Conservation (phyloP, 2,888 invertebrate species). For the Ormyrus labotus region DNA sequence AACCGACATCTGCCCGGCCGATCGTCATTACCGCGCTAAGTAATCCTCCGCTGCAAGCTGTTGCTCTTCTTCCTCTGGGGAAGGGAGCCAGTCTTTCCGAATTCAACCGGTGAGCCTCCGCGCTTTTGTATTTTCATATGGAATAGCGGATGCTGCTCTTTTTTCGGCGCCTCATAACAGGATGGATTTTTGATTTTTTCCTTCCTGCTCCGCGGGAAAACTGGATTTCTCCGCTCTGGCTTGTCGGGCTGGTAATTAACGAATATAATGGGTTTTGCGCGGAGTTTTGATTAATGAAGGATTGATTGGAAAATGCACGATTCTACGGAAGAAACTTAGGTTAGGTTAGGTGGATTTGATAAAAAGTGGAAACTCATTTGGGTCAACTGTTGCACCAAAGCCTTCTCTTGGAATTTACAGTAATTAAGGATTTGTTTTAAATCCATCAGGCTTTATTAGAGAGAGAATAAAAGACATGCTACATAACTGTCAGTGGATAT, state of each 20-base stretch:
- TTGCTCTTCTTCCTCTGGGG: conserved; percentile 21
- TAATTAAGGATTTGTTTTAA: too few relatives aligned
- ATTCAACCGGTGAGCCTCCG: conserved; percentile 21
- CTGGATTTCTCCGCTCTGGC: conserved; percentile 7
- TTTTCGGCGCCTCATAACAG: neutral
- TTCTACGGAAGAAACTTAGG: too few relatives aligned
- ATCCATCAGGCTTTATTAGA: too few relatives aligned
- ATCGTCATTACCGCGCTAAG: conserved; percentile 74
- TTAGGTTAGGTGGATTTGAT: too few relatives aligned
- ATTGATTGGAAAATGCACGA: conserved; percentile 18
- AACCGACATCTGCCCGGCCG: conserved; percentile 71
- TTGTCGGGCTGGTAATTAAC: conserved; percentile 28
- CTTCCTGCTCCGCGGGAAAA: conserved; percentile 13
- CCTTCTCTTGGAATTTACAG: too few relatives aligned
- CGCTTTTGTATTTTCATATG: conserved; percentile 5
- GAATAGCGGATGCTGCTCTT: neutral
- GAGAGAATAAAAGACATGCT: too few relatives aligned
- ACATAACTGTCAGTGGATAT: too few relatives aligned
- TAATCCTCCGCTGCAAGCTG: conserved; percentile 59
- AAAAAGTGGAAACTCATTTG: too few relatives aligned
- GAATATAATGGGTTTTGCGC: conserved; percentile 34
- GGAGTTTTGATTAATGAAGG: conserved; percentile 36
- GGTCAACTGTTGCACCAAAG: too few relatives aligned
- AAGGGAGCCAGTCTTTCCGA: conserved; percentile 21
- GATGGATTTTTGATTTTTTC: conserved; percentile 43